Evolutionary conservation across 2,797 vertebrate species (phyloP).

Genomic region (Aulostomus chinensis): DNA sequence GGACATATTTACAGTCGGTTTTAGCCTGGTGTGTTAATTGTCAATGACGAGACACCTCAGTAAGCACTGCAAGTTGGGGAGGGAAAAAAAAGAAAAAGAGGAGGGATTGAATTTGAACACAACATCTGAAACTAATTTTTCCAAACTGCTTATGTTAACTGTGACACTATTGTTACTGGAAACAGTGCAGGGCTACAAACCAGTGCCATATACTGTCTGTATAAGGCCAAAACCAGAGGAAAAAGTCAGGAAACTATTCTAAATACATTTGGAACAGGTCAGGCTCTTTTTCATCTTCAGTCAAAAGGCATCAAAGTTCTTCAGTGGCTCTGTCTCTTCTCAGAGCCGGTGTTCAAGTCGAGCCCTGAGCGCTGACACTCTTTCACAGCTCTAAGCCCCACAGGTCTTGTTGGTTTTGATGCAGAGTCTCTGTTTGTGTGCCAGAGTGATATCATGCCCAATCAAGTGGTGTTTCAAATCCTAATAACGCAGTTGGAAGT

Average conservation of each 20-base stretch:
- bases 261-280: conserved; percentile 66
- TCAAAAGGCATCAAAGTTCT: no score
- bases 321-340: conserved; percentile 70
- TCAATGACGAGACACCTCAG: conserved; percentile 75
- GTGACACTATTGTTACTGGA: conserved; percentile 82
- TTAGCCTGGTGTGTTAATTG: conserved; percentile 75
- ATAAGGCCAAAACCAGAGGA: conserved; percentile 81
- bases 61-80: conserved; percentile 64
- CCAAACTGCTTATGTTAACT: conserved; percentile 78
- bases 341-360: conserved; percentile 45
- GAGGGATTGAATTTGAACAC: conserved; percentile 62
- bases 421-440: conserved; percentile 76
- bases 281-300: conserved; percentile 71
- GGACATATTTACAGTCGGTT: conserved; percentile 74
- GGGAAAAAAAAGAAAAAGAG: conserved; percentile 33
- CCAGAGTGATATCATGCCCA: conserved; percentile 81
- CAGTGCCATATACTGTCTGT: conserved; percentile 71
- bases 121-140: conserved; percentile 79
- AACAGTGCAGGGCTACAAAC: conserved; percentile 73
- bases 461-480: conserved; percentile 83
- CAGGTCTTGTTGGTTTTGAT: conserved; percentile 72
- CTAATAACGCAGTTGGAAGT: conserved; percentile 84
- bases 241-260: conserved; percentile 79
- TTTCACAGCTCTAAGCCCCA: conserved; percentile 58
- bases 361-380: conserved; percentile 31